Base-by-base conservation (phyloP, 2,797 vertebrate species). In the Sparidentex hasta region DNA sequence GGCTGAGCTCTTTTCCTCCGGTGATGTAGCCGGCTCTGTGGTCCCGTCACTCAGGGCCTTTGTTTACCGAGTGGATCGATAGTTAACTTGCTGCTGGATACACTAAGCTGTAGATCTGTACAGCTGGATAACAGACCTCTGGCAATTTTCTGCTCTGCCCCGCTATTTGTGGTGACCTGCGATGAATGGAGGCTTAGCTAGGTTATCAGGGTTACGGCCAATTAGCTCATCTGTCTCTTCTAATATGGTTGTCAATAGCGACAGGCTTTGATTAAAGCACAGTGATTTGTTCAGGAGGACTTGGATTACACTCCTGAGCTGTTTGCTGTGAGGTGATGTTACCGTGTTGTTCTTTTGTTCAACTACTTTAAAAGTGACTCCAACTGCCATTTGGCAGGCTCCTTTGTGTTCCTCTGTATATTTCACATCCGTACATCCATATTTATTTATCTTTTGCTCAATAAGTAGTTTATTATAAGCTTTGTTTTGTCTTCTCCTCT, bases 21-120 rank as follows among this genome's bases (percentile, higher is more conserved):
- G 80, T 71, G 87, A 81, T 90, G 75, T 33, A 68, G 74, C 76
- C 17, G 66, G 68, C 88, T 84, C 89, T 90, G 82, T 90, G 90
- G 91, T 91, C 90, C 87, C 74, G 81, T 93, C 91, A 90, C 74
- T 93, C 90, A 85, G 61, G 72, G 81, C 82, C 63, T 83, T 87
- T 91, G 87, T 92, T 91, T 89, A 89, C 87, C 1, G 61, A 78
- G 65, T 41, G 71, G 90, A 93, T 94, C 93, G 59, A 94, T 94
- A 91, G 77, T 78, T 78, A 87, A 90, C 89, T 81, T 85, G 88
- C 83, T 62, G 83, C 72, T 43, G 81, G 81, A 90, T 83, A 83
- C 72, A 76, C 71, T 80, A 52, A 85, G 80, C 82, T 71, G 82
- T 82, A 71, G 71, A 85, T 83, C 59, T 81, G 62, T 61, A 65